A percentile compares a stretch with the other conserved stretches of the same genome.
phyloP scores from a whole-genome alignment of 2,888 invertebrate genomes.

The Rhyacophila evoluta region DNA sequence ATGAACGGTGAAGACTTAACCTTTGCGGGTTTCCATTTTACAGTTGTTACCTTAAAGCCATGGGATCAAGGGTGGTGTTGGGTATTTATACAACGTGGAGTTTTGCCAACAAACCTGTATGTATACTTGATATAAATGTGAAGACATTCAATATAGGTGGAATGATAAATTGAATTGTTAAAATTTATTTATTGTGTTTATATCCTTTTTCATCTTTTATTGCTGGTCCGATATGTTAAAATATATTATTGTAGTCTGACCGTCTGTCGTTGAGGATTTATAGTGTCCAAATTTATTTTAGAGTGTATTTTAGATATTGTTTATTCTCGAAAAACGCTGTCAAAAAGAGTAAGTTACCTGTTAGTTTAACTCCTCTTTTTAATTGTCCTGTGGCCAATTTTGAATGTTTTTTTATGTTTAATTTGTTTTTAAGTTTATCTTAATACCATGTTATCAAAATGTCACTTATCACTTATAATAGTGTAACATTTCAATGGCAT shows the following conservation, averaged over 20 bases:
- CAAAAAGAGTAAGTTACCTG: background rate
- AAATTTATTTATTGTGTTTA: slow-evolving; percentile 1
- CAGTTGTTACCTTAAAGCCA: slow-evolving; percentile 38
- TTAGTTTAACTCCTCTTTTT: background rate
- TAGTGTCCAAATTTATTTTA: background rate
- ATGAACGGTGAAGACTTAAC: slow-evolving; percentile 1
- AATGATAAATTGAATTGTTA: slow-evolving; percentile 9
- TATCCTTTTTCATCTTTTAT: background rate
- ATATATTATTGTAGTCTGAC: background rate
- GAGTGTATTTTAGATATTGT: background rate
- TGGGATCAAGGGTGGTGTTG: slow-evolving; percentile 28
- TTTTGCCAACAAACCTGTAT: slow-evolving; percentile 9
- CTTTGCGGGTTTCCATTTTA: slow-evolving; percentile 24
- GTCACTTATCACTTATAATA: background rate
- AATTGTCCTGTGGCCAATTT: background rate
- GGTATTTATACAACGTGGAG: slow-evolving; percentile 5
- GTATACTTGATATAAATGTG: background rate
- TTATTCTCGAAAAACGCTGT: background rate
- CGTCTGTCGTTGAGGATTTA: background rate
- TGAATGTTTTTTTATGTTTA: background rate
- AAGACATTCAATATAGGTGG: background rate
- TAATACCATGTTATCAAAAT: background rate
- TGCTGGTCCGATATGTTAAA: background rate
- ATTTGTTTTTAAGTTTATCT: background rate
- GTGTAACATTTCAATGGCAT: background rate